phyloP scores from a whole-genome alignment of 2,797 vertebrate species.

The Epinephelus coioides region DNA sequence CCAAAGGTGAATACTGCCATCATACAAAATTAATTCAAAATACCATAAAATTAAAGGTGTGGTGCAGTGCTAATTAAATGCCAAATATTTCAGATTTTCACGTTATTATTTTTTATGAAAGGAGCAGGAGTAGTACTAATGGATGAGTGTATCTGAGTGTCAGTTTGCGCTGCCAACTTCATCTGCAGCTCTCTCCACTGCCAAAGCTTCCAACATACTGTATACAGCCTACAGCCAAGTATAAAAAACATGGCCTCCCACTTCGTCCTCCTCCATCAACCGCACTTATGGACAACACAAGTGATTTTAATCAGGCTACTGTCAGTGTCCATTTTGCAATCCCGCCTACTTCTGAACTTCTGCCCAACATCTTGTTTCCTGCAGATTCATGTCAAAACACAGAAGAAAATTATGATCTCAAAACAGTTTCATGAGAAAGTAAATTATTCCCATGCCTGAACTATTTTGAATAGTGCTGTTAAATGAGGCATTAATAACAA shows the following conservation, averaged over 20 bases:
- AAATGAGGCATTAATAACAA: constrained; percentile 46
- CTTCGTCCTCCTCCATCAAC: constrained; percentile 44
- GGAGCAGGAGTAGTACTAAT: not conserved
- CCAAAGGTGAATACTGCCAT: not conserved
- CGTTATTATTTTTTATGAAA: not conserved
- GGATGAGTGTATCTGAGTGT: not conserved
- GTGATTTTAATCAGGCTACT: constrained; percentile 71
- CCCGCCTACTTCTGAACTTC: constrained; percentile 56
- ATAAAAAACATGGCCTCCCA: constrained; percentile 44
- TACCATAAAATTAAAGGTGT: not conserved
- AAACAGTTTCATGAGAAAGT: constrained; percentile 53
- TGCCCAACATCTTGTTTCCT: constrained; percentile 71
- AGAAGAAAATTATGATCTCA: constrained; percentile 60
- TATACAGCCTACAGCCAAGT: constrained; percentile 8
- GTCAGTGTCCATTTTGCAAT: constrained; percentile 58
- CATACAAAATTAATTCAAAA: not conserved
- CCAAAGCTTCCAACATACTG: constrained; percentile 1
- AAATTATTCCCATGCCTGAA: constrained; percentile 52
- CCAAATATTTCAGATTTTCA: not conserved
- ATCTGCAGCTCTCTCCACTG: constrained; percentile 13
- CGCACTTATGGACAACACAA: constrained; percentile 43
- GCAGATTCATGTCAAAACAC: constrained; percentile 70
- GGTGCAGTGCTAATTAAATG: not conserved
- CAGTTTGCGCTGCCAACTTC: constrained; percentile 3
- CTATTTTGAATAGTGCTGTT: constrained; percentile 22